Conservation (phyloP, 2,888 invertebrate genomes). For the Polymixis flavicincta region DNA sequence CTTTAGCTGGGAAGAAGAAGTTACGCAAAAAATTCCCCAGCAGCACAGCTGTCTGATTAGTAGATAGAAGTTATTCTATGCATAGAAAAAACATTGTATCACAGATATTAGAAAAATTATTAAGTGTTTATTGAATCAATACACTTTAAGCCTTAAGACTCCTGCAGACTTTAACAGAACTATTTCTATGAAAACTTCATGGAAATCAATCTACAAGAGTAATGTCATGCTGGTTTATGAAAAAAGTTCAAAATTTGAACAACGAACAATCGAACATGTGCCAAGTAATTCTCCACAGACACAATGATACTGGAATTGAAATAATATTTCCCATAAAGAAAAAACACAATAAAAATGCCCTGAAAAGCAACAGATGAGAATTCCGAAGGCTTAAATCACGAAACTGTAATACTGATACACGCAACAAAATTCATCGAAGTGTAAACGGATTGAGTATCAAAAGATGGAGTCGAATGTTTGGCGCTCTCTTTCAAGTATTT, state of each 20-base stretch:
- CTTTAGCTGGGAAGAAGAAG: too few relatives aligned
- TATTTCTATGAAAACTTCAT: too few relatives aligned
- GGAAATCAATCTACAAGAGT: too few relatives aligned
- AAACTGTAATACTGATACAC: constrained; percentile 54
- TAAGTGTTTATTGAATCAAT: neutral
- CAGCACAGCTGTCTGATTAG: too few relatives aligned
- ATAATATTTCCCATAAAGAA: constrained; percentile 4
- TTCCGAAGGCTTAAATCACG: constrained; percentile 37
- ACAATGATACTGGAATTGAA: neutral
- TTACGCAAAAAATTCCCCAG: too few relatives aligned
- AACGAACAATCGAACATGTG: neutral
- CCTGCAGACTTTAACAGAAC: too few relatives aligned
- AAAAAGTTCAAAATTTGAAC: neutral
- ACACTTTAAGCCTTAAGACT: neutral
- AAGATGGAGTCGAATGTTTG: constrained; percentile 68
- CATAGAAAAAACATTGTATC: too few relatives aligned
- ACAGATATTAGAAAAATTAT: too few relatives aligned
- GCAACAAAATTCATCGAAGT: constrained; percentile 64
- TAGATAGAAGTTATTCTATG: too few relatives aligned
- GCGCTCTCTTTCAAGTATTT: constrained; percentile 69
- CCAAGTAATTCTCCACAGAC: neutral
- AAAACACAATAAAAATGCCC: neutral
- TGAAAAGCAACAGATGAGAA: constrained; percentile 56
- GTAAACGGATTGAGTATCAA: constrained; percentile 67
- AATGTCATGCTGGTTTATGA: neutral